Base-by-base conservation (phyloP, 2,113 vertebrate genomes). In the Semicossyphus pulcher region DNA sequence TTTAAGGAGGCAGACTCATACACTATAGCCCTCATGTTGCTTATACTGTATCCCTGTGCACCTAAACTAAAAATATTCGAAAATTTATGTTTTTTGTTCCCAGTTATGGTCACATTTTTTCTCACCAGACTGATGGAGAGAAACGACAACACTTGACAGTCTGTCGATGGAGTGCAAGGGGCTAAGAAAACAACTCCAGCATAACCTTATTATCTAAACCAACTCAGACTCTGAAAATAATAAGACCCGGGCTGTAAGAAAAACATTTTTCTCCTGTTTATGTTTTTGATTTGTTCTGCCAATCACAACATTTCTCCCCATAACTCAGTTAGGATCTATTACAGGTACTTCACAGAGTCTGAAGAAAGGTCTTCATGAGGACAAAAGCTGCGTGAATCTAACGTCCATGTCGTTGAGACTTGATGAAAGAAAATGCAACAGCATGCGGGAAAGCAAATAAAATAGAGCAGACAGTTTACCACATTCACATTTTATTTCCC, bases 401-500 rank as follows among this genome's bases (percentile, higher is more conserved):
- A 23, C 51, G 34, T 28, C 45, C 26, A 26, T 70, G 44, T 5
- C 7, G 21, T 28, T 44, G 2, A 70, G n/a, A 29, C 54, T 34
- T n/a, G 5, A n/a, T 18, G 44, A 76, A 69, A 39, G 28, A 28
- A 4, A 14, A 18, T 20, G 11, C 16, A n/a, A 32, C 7, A 44
- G 18, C 7, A n/a, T 20, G 18, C n/a, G 8, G 15, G 54, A 47
- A 60, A 36, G 52, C 18, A 21, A 78, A 74, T 41, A 3, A 60
- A 69, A 61, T 0, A 42, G 14, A 61, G 7, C 45, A 44, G 56
- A 53, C 48, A 69, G n/a, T 49, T 85, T 47, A 58, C 26, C 53
- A 80, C 76, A 51, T 89, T 90, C 67, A 88, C 81, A 73, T 86
- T 93, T 92, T 91, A 92, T 92, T 92, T 87, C 67, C 65, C 51